Conservation (phyloP, 2,888 invertebrate species). For the Nudaria mundana region DNA sequence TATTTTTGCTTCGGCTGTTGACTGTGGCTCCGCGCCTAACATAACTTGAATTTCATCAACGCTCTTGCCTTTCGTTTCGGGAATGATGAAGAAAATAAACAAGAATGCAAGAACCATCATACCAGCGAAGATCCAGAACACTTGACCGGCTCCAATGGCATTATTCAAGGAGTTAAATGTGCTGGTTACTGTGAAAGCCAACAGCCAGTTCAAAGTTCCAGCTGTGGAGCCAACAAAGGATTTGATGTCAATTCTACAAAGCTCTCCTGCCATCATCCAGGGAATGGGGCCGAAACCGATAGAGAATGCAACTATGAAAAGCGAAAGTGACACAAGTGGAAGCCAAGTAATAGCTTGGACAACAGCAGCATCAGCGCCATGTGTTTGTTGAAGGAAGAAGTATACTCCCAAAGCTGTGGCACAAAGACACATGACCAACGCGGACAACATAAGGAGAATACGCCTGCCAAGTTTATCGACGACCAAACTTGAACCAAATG, state of each 20-base stretch:
- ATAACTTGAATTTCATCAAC: conserved; percentile 83
- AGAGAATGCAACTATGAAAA: conserved; percentile 91
- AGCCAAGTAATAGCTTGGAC: conserved; percentile 85
- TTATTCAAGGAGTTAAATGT: conserved; percentile 83
- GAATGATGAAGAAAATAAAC: conserved; percentile 85
- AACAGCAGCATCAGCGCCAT: conserved; percentile 48
- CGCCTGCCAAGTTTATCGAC: conserved; percentile 92
- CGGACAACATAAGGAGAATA: conserved; percentile 87
- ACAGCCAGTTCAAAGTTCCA: conserved; percentile 90
- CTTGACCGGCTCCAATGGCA: conserved; percentile 81
- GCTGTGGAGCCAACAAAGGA: conserved; percentile 88
- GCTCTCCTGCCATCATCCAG: conserved; percentile 91
- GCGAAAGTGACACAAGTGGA: conserved; percentile 86
- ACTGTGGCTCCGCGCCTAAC: conserved; percentile 59
- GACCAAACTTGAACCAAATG: conserved; percentile 87
- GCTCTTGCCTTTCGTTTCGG: conserved; percentile 86
- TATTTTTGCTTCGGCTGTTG: conserved; percentile 53
- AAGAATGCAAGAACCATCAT: conserved; percentile 84
- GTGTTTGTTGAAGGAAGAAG: conserved; percentile 78
- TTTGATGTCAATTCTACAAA: conserved; percentile 90
- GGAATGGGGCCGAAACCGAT: conserved; percentile 94
- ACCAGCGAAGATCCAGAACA: conserved; percentile 88
- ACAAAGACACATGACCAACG: conserved; percentile 85
- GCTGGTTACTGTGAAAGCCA: conserved; percentile 90
- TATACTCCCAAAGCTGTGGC: conserved; percentile 86